Evolutionary conservation across 2,888 invertebrate genomes (phyloP), one percentile per base, ranked within the genome.

Genomic region (Chorisops tibialis): DNA sequence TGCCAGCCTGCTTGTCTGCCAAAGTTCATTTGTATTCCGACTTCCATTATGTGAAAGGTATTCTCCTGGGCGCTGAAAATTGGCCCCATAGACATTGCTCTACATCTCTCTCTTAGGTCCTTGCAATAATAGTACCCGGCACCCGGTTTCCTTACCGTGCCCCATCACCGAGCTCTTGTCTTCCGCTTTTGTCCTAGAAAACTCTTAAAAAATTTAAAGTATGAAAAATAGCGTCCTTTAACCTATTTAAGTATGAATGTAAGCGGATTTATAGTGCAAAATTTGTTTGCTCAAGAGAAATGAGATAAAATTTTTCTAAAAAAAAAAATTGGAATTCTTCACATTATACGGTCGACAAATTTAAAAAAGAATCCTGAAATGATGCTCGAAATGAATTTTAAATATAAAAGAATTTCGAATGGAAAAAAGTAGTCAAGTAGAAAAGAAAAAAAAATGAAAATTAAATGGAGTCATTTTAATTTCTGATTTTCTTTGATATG

Each of bases 11-110:
- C n/a, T n/a, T n/a, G n/a, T 45, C 2, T 45, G 56, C 43, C 56
- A 43, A 18, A 56, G 56, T 56, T 56, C 56, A 56, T 56, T 56
- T 56, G 45, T 56, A 45, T 56, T 56, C 56, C 19, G 39, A 45
- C 45, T 56, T 56, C 52, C 38, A 52, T 56, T 43, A 56, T 43
- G 30, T 5, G 43, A 22, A 56, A 41, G 56, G 43, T 39, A 56
- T 35, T 35, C 56, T n/a, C n/a, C n/a, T n/a, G 21, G 35, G 22
- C 41, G 45, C 22, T 43, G 30, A 39, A 54, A 35, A 56, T 56
- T 56, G 56, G 56, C 56, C 45, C 35, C 56, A 18, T 45, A 14
- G 45, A 43, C 45, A 35, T 18, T 50, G 35, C 30, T 35, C 49
- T 35, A n/a, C 49, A 50, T 35, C 14, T 16, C 12, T 45, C 16